Percentiles rank a stretch among this genome's conserved stretches.
These are phyloP conservation scores for Hucho hucho DNA, from an alignment of 2,113 vertebrate species.

Conservation along the genomic window DNA sequence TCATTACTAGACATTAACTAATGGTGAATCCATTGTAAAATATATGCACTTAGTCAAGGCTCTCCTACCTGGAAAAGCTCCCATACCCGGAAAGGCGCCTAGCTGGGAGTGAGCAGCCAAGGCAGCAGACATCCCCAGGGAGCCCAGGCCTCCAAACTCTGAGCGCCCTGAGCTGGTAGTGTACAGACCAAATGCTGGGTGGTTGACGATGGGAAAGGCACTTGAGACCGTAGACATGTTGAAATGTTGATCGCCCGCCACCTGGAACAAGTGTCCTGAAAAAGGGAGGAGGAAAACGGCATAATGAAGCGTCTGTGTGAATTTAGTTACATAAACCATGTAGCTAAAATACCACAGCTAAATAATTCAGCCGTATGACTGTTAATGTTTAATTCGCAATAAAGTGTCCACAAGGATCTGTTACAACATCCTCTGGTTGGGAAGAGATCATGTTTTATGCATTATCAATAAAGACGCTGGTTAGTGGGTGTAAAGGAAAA, in stretches of 20 bases:
- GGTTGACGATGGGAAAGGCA: constrained; percentile 80
- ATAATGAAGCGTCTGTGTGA: background rate
- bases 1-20: no score
- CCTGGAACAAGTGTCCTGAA: constrained; percentile 78
- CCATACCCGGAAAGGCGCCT: constrained; percentile 61
- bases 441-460: constrained; percentile 21
- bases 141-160: constrained; percentile 84
- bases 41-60: no score
- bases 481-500: constrained; percentile 15
- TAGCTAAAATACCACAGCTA: constrained; percentile 23
- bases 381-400: constrained; percentile 37
- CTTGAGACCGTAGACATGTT: constrained; percentile 74
- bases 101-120: constrained; percentile 81
- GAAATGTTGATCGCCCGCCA: constrained; percentile 74
- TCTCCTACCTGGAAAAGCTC: background rate
- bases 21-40: no score
- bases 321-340: background rate
- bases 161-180: constrained; percentile 77
- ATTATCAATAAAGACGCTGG: constrained; percentile 37
- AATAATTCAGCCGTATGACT: constrained; percentile 35
- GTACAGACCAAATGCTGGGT: constrained; percentile 77
- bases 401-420: constrained; percentile 24
- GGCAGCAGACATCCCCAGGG: constrained; percentile 80
- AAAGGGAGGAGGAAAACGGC: constrained; percentile 40
- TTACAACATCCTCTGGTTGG: constrained; percentile 10